Conservation (phyloP, 2,888 invertebrate genomes). For the Hyposoter dolosus region DNA sequence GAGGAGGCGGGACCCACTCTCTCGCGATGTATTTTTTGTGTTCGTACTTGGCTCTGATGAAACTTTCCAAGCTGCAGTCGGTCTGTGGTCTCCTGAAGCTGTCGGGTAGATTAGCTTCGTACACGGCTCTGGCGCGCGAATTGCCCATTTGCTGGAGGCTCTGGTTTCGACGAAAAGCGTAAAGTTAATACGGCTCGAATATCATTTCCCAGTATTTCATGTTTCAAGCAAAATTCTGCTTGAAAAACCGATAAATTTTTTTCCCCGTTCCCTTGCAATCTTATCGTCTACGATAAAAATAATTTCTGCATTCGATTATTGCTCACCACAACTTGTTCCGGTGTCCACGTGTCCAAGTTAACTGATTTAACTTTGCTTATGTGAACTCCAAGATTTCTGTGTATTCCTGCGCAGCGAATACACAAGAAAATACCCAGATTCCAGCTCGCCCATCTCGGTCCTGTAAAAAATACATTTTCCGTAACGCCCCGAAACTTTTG, state of each 20-base stretch:
- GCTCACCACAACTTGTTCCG: slow-evolving; percentile 96
- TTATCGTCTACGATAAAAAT: background rate
- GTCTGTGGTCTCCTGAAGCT: slow-evolving; percentile 98
- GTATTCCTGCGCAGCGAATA: slow-evolving; percentile 99
- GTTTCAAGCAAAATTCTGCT: background rate
- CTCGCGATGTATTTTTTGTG: slow-evolving; percentile 99
- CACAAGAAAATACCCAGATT: slow-evolving; percentile 99
- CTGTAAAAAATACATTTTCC: slow-evolving; percentile 85
- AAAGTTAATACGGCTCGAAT: slow-evolving; percentile 23
- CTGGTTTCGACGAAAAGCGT: slow-evolving; percentile 80
- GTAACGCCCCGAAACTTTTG: background rate
- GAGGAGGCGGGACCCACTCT: slow-evolving; percentile 96
- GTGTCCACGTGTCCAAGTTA: slow-evolving; percentile 99
- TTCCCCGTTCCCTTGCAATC: background rate
- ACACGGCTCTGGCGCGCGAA: slow-evolving; percentile 97
- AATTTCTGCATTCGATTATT: background rate
- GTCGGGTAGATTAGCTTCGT: slow-evolving; percentile 98
- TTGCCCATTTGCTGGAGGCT: slow-evolving; percentile 99
- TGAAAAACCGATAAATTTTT: background rate
- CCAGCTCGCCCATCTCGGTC: slow-evolving; percentile 99
- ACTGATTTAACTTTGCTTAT: slow-evolving; percentile 99
- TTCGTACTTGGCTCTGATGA: slow-evolving; percentile 99
- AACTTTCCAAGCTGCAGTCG: slow-evolving; percentile 96
- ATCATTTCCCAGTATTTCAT: slow-evolving; percentile 13
- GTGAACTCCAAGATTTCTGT: slow-evolving; percentile 99